phyloP scores from a whole-genome alignment of 1,140 invertebrate genomes.

The Luehdorfia chinensis region DNA sequence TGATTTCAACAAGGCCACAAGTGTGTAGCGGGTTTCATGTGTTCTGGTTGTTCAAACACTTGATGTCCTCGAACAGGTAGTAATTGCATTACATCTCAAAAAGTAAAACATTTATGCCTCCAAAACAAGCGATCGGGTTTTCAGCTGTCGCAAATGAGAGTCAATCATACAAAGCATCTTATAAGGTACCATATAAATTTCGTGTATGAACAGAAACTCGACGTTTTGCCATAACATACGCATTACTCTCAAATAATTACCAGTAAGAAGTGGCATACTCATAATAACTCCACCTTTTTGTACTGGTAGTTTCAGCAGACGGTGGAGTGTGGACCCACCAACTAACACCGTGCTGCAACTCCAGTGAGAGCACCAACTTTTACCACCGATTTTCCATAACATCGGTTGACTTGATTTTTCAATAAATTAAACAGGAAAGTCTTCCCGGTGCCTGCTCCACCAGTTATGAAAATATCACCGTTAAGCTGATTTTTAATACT shows the following conservation, averaged over 20 bases:
- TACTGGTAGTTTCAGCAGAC: constrained; percentile 44
- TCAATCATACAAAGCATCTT: constrained; percentile 59
- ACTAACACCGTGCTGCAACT: too few relatives aligned
- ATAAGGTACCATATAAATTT: constrained; percentile 61
- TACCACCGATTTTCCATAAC: constrained; percentile 40
- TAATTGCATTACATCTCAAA: constrained; percentile 55
- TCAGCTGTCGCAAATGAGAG: constrained; percentile 38
- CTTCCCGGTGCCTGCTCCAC: too few relatives aligned
- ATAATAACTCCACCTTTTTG: too few relatives aligned
- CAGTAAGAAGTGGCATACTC: constrained; percentile 39
- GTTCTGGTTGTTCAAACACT: constrained; percentile 47
- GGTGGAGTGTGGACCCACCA: constrained; percentile 22
- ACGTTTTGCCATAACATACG: constrained; percentile 48
- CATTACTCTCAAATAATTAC: too few relatives aligned
- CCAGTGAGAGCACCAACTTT: constrained; percentile 52
- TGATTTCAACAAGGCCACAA: constrained; percentile 55
- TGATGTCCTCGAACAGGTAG: constrained; percentile 42
- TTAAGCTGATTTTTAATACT: constrained; percentile 12
- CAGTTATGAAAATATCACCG: constrained; percentile 4
- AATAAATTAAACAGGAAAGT: too few relatives aligned
- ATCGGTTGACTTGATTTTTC: constrained; percentile 32
- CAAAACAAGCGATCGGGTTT: constrained; percentile 17
- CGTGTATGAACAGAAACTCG: constrained; percentile 61
- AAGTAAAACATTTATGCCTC: constrained; percentile 41
- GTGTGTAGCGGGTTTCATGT: constrained; percentile 37